Conservation (phyloP, 2,888 invertebrate genomes). For the Lutraria lutraria region DNA sequence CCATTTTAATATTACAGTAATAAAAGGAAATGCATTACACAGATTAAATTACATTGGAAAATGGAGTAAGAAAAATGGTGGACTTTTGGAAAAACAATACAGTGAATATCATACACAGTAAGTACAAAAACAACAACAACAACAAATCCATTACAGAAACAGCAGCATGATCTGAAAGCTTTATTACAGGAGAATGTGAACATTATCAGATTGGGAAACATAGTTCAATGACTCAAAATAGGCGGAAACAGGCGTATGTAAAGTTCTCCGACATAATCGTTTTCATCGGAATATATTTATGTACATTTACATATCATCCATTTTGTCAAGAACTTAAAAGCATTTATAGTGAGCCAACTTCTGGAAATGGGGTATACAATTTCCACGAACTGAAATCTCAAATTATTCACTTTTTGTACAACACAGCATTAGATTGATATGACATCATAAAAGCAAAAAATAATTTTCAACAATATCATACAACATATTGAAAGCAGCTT, state of each 20-base stretch:
- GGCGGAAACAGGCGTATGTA: background rate
- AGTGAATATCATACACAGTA: background rate
- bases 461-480: slow-evolving; percentile 4
- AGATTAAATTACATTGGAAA: background rate
- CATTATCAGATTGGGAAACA: background rate
- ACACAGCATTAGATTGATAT: background rate
- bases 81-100: background rate
- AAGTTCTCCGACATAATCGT: background rate
- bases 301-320: slow-evolving; percentile 3
- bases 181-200: background rate
- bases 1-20: background rate
- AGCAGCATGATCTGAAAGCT: background rate
- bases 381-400: background rate
- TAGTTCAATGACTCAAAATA: background rate
- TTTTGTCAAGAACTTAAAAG: background rate
- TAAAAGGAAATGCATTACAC: background rate
- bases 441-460: background rate
- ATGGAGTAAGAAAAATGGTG: background rate
- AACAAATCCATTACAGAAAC: background rate
- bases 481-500: background rate
- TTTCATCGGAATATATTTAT: background rate
- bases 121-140: background rate
- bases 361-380: background rate
- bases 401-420: background rate
- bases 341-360: background rate